Base-by-base conservation (phyloP, 2,797 vertebrate genomes). In the Aldrovandia affinis region DNA sequence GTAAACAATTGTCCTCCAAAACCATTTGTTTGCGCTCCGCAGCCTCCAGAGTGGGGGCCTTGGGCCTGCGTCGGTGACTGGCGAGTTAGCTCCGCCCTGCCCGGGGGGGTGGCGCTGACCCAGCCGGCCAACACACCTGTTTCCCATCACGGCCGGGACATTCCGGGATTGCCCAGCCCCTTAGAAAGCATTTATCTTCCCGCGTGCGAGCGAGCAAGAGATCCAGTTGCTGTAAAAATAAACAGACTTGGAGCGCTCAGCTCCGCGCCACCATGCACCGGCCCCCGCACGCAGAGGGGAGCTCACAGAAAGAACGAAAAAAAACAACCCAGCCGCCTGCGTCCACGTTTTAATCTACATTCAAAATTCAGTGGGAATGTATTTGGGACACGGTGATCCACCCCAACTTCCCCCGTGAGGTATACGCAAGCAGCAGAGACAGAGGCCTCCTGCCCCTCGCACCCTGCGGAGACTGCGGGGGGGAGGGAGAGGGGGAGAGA, bases 71-170 rank as follows among this genome's bases (percentile, higher is more conserved):
- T 90, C 80, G 88, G 86, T 55, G 86, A 91, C 83, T 78, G 81
- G 88, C 88, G 57, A 82, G 44, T 12, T 7, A 44, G 33, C 36
- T n/a, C 83, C 52, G 28, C 79, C 36, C 50, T 10, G 20, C 42
- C 33, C 28, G 44, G 75, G 63, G 59, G 59, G 30, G 44, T 20
- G 36, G 36, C 44, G 65, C 52, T 81, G 79, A 54, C 39, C 87
- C 85, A 50, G 55, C 83, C 83, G 84, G 87, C 80, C 68, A 83
- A 88, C 91, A 92, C 92, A 93, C 90, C 90, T 92, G 92, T 91
- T 93, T 94, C 88, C 89, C 84, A 92, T 94, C 90, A 91, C 3
- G 80, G 82, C 81, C 42, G 15, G 85, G 84, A 90, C 90, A 92
- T 91, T 93, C 91, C 89, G 88, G 83, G 88, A 86, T 88, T 88